Evolutionary conservation across 2,888 invertebrate genomes (phyloP).

Genomic region (Drosophila lacicola): DNA sequence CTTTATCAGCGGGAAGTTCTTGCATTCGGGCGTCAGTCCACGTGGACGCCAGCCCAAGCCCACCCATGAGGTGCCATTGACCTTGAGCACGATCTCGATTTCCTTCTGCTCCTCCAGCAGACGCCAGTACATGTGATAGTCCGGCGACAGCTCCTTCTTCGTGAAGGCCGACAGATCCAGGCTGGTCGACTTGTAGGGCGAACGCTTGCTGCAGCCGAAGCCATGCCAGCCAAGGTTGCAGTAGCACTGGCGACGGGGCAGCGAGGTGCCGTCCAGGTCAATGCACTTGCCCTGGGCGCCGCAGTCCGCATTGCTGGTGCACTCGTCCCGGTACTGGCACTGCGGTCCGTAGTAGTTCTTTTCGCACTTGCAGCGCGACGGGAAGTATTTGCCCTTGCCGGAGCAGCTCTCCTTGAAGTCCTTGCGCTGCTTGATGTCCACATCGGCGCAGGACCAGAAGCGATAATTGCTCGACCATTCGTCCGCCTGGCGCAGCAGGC

Average conservation of each 20-base stretch:
- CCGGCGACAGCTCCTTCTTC: slow-evolving; percentile 89
- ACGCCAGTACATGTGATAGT: slow-evolving; percentile 93
- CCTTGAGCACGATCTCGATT: slow-evolving; percentile 93
- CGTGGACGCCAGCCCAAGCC: slow-evolving; percentile 96
- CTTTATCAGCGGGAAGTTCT: slow-evolving; percentile 91
- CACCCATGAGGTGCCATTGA: slow-evolving; percentile 95
- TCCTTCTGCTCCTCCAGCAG: slow-evolving; percentile 93
- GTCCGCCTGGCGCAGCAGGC: slow-evolving; percentile 94
- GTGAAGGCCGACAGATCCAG: slow-evolving; percentile 90
- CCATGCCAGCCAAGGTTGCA: slow-evolving; percentile 96
- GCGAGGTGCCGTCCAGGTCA: slow-evolving; percentile 91
- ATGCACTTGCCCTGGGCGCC: slow-evolving; percentile 94
- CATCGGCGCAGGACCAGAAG: slow-evolving; percentile 98
- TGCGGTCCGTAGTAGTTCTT: slow-evolving; percentile 92
- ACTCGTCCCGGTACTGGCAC: slow-evolving; percentile 96
- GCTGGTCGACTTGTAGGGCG: slow-evolving; percentile 90
- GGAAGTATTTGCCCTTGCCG: slow-evolving; percentile 92
- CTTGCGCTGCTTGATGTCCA: slow-evolving; percentile 92
- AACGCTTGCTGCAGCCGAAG: slow-evolving; percentile 92
- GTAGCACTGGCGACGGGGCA: slow-evolving; percentile 94
- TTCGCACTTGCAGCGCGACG: slow-evolving; percentile 92
- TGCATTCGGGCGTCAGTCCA: slow-evolving; percentile 90
- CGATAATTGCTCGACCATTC: slow-evolving; percentile 95
- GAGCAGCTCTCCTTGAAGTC: slow-evolving; percentile 93
- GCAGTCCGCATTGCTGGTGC: slow-evolving; percentile 93